These are phyloP conservation scores for Peromyscus attwateri DNA, from an alignment of 2,797 vertebrate species.

Conservation along the genomic window DNA sequence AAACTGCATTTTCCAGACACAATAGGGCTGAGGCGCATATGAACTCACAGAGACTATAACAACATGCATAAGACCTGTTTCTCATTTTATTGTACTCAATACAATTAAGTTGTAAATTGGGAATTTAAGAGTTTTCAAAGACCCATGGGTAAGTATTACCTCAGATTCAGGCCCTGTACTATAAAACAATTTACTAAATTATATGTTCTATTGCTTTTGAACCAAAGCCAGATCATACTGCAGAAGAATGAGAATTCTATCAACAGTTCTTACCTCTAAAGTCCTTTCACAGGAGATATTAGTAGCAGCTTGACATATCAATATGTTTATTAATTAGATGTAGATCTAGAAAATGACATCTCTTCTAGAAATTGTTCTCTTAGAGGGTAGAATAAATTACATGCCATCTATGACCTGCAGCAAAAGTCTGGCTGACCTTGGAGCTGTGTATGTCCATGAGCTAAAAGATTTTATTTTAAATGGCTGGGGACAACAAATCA, in stretches of 20 bases:
- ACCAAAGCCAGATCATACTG: not conserved
- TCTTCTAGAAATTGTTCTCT: not conserved
- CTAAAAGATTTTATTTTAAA: slow-evolving; percentile 8
- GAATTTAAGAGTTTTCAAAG: slow-evolving; percentile 30
- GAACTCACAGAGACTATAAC: not conserved
- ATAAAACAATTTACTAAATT: not conserved
- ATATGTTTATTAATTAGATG: not conserved
- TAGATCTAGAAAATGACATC: not conserved
- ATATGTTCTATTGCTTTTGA: not conserved
- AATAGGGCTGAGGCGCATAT: no score
- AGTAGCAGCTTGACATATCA: not conserved
- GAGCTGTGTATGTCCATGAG: not conserved
- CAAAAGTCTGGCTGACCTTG: not conserved
- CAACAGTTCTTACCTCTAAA: not conserved
- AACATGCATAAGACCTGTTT: not conserved
- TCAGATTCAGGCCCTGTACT: not conserved
- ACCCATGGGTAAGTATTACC: not conserved
- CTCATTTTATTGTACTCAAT: not conserved
- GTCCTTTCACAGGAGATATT: not conserved
- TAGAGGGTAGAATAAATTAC: not conserved
- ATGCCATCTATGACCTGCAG: not conserved
- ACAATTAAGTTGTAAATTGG: not conserved
- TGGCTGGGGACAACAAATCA: not conserved
- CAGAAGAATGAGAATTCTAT: not conserved
- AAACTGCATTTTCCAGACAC: not conserved